These are phyloP conservation scores for Xestia xanthographa DNA, from an alignment of 2,888 invertebrate genomes.

Conservation along the genomic window DNA sequence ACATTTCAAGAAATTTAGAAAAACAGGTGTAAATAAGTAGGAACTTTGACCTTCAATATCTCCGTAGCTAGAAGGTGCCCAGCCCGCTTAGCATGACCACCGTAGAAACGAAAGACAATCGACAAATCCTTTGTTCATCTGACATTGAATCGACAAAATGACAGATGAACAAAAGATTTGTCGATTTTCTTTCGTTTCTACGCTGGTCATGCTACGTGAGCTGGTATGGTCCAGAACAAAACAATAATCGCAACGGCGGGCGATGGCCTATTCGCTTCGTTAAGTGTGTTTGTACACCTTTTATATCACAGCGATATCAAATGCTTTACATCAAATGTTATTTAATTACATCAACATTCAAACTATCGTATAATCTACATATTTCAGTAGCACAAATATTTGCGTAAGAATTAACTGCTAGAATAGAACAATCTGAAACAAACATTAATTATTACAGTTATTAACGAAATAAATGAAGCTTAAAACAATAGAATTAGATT, in stretches of 20 bases:
- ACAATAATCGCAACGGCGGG: not conserved
- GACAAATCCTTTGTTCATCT: too few species aligned
- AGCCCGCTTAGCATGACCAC: too few species aligned
- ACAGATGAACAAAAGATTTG: too few species aligned
- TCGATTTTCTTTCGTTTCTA: too few species aligned
- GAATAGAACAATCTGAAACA: constrained; percentile 30
- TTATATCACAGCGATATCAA: not conserved
- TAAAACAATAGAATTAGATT: constrained; percentile 30
- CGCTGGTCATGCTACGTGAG: too few species aligned
- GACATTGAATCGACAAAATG: too few species aligned
- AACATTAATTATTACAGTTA: constrained; percentile 34
- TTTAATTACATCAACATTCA: not conserved
- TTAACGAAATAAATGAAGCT: constrained; percentile 25
- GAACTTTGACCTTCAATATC: not conserved
- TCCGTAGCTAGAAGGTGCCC: not conserved
- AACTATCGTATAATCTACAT: constrained; percentile 4
- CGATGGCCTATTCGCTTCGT: not conserved
- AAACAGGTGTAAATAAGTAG: not conserved
- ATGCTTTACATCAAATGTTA: not conserved
- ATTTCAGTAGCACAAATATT: constrained; percentile 8
- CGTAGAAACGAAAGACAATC: too few species aligned
- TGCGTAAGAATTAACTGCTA: constrained; percentile 14
- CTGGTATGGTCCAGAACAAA: not conserved
- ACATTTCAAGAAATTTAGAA: too few species aligned
- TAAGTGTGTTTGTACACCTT: not conserved